Percentiles rank a stretch among this genome's conserved stretches.
phyloP scores from a whole-genome alignment of 2,113 vertebrate species.

The Hemichromis elongatus region DNA sequence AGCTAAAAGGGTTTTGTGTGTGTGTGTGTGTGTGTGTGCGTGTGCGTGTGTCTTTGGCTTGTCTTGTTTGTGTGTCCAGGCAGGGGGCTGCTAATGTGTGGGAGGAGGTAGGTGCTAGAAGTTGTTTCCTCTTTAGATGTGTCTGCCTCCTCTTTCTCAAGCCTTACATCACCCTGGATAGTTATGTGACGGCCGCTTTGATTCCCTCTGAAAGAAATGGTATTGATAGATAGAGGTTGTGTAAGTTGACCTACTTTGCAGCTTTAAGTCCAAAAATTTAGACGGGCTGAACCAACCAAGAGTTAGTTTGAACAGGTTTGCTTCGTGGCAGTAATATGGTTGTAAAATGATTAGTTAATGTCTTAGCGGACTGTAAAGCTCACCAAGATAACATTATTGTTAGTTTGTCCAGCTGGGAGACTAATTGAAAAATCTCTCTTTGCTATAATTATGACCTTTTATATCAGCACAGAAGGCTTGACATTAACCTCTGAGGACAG shows the following conservation, averaged over 20 bases:
- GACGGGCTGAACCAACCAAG: neutral
- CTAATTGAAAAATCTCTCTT: constrained; percentile 11
- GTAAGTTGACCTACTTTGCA: constrained; percentile 24
- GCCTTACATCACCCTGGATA: constrained; percentile 54
- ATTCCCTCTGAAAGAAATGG: constrained; percentile 9
- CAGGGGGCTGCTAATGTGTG: constrained; percentile 30
- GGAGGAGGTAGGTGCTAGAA: constrained; percentile 39
- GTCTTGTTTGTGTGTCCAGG: constrained; percentile 13
- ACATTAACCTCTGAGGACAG: constrained; percentile 14
- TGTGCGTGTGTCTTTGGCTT: constrained; percentile 5
- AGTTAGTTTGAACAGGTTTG: neutral
- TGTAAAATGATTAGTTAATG: neutral
- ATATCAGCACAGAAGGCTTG: constrained; percentile 19
- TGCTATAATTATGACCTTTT: constrained; percentile 19
- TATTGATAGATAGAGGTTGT: constrained; percentile 40
- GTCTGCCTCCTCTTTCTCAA: constrained; percentile 57
- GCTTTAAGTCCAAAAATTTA: neutral
- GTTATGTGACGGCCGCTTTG: constrained; percentile 31
- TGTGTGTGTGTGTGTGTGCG: neutral
- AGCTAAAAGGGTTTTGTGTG: neutral
- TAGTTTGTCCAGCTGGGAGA: neutral
- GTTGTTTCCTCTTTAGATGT: constrained; percentile 46
- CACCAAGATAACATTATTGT: neutral
- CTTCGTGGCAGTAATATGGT: neutral
- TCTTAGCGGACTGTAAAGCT: neutral